Percentiles rank a stretch among this genome's conserved stretches.
Conservation (phyloP, 2,888 invertebrate genomes). For the Volucella bombylans region DNA sequence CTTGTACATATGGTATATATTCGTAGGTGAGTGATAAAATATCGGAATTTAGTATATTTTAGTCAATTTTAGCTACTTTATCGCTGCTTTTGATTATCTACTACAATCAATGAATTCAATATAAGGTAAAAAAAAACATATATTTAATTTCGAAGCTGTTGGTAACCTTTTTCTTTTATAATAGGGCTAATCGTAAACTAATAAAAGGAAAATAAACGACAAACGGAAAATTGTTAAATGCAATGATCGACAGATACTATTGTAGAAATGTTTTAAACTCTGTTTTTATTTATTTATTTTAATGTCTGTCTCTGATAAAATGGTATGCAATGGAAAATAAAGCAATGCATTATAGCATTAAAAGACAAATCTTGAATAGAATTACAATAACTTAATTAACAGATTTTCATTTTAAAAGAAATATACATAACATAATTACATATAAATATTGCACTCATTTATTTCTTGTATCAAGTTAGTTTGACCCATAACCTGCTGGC, state of each 20-base stretch:
- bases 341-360: neutral
- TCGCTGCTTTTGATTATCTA: conserved; percentile 48
- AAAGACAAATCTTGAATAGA: conserved; percentile 21
- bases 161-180: conserved; percentile 15
- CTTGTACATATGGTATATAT: conserved; percentile 19
- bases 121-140: conserved; percentile 19
- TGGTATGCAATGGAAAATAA: neutral
- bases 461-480: conserved; percentile 35
- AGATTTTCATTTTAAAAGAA: conserved; percentile 30
- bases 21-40: conserved; percentile 38
- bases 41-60: conserved; percentile 50
- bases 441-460: conserved; percentile 58
- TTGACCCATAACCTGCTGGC: conserved; percentile 24
- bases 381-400: conserved; percentile 20
- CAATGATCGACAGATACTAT: neutral
- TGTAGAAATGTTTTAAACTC: conserved; percentile 1
- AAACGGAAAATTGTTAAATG: neutral
- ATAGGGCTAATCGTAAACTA: conserved; percentile 17
- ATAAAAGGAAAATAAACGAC: neutral
- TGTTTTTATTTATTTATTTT: neutral
- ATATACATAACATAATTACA: conserved; percentile 17
- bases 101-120: conserved; percentile 44
- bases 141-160: conserved; percentile 11
- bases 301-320: neutral
- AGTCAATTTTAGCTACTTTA: conserved; percentile 48